A percentile compares a stretch with the other conserved stretches of the same genome.
phyloP scores from a whole-genome alignment of 2,888 invertebrate species.

The Conistra vaccinii region DNA sequence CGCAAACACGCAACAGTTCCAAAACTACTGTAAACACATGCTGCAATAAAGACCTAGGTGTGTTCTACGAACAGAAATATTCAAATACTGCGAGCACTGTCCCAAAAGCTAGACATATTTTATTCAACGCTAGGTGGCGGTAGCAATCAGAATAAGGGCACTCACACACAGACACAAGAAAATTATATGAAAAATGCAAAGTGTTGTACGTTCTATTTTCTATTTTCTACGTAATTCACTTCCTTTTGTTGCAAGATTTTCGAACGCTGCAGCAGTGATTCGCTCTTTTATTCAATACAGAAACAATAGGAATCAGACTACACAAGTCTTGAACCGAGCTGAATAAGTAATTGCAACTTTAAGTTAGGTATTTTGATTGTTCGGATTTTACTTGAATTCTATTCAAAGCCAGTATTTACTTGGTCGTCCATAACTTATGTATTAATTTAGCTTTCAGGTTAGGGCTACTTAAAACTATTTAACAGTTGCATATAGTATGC shows the following conservation, averaged over 20 bases:
- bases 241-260: slow-evolving; percentile 40
- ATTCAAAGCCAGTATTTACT: slow-evolving; percentile 1
- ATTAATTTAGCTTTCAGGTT: not conserved
- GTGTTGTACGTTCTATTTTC: slow-evolving; percentile 36
- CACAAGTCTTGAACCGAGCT: slow-evolving; percentile 9
- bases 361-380: slow-evolving; percentile 9
- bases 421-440: not conserved
- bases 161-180: slow-evolving; percentile 40
- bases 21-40: slow-evolving; percentile 2
- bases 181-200: slow-evolving; percentile 52
- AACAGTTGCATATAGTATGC: too few relatives aligned
- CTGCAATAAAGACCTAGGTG: slow-evolving; percentile 8
- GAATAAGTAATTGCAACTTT: slow-evolving; percentile 40
- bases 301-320: slow-evolving; percentile 43
- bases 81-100: slow-evolving; percentile 25
- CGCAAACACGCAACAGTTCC: not conserved
- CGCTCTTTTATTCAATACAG: slow-evolving; percentile 50
- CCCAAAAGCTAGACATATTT: slow-evolving; percentile 51
- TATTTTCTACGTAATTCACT: slow-evolving; percentile 33
- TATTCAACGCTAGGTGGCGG: slow-evolving; percentile 50
- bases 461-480: not conserved
- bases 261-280: slow-evolving; percentile 35
- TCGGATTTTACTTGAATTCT: slow-evolving; percentile 4
- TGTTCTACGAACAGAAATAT: slow-evolving; percentile 23
- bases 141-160: slow-evolving; percentile 36